These are phyloP conservation scores for Andrena camellia DNA, from an alignment of 2,888 invertebrate genomes.

Conservation along the genomic window DNA sequence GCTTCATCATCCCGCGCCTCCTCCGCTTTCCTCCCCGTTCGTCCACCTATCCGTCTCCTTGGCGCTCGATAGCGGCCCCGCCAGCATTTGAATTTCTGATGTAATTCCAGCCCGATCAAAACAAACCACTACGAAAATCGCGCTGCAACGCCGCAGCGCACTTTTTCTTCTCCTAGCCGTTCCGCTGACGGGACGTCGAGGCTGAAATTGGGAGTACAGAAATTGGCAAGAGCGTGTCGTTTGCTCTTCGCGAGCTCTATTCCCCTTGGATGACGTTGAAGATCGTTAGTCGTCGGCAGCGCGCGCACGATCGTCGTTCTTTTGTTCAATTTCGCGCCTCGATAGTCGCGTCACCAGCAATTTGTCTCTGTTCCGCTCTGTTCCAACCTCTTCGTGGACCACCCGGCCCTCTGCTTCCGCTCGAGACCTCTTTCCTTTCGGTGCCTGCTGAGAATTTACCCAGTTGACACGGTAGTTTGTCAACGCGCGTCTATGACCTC, in stretches of 20 bases:
- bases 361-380: conserved; percentile 35
- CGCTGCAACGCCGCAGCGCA: background rate
- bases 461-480: conserved; percentile 10
- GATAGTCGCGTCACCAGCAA: conserved; percentile 52
- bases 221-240: background rate
- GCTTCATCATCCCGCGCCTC: conserved; percentile 35
- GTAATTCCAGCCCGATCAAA: conserved; percentile 49
- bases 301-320: conserved; percentile 22
- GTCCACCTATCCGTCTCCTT: conserved; percentile 4
- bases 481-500: background rate
- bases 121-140: conserved; percentile 37
- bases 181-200: background rate
- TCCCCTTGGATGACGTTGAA: background rate
- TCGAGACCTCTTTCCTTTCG: conserved; percentile 9
- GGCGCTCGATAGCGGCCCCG: background rate
- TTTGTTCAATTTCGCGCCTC: conserved; percentile 61
- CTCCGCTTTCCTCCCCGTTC: conserved; percentile 1
- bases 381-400: background rate
- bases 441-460: background rate
- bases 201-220: too few species aligned
- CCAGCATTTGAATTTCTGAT: conserved; percentile 52
- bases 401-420: background rate
- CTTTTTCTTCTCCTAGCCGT: background rate
- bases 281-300: too few species aligned
- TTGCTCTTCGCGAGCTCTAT: background rate